Percentiles rank a stretch among this genome's conserved stretches.
Conservation (phyloP, 2,113 vertebrate genomes). For the Prionailurus viverrinus region DNA sequence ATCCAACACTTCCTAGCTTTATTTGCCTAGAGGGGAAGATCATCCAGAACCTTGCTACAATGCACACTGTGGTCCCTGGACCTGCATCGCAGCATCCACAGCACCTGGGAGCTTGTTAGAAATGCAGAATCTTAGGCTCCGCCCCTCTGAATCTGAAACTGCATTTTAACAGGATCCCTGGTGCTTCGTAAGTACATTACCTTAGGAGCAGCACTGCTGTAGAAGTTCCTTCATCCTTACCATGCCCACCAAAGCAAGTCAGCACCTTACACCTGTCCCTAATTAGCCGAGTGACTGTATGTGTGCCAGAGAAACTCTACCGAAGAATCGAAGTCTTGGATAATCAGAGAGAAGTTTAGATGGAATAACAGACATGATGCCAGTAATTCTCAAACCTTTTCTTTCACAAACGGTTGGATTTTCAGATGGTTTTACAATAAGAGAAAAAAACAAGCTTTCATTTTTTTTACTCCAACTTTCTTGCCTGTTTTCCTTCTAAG, state of each 20-base stretch:
- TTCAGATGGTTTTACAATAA: background rate
- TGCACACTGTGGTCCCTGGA: background rate
- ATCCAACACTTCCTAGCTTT: background rate
- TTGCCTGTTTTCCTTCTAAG: background rate
- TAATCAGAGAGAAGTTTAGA: background rate
- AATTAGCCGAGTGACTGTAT: background rate
- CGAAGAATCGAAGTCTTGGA: background rate
- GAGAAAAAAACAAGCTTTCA: background rate
- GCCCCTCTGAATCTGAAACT: background rate
- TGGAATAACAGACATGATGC: background rate
- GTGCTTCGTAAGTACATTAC: rapidly evolving
- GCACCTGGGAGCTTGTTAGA: background rate
- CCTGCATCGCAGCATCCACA: rapidly evolving
- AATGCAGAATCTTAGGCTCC: background rate
- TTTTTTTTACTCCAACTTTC: background rate
- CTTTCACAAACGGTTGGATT: background rate
- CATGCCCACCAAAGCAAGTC: background rate
- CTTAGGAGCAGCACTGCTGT: background rate
- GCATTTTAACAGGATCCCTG: background rate
- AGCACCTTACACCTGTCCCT: background rate
- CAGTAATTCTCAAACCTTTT: background rate
- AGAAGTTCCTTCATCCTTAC: background rate
- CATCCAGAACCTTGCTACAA: background rate
- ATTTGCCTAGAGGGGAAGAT: background rate
- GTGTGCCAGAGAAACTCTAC: background rate